phyloP scores from a whole-genome alignment of 2,797 vertebrate species.

The Scleropages formosus region DNA sequence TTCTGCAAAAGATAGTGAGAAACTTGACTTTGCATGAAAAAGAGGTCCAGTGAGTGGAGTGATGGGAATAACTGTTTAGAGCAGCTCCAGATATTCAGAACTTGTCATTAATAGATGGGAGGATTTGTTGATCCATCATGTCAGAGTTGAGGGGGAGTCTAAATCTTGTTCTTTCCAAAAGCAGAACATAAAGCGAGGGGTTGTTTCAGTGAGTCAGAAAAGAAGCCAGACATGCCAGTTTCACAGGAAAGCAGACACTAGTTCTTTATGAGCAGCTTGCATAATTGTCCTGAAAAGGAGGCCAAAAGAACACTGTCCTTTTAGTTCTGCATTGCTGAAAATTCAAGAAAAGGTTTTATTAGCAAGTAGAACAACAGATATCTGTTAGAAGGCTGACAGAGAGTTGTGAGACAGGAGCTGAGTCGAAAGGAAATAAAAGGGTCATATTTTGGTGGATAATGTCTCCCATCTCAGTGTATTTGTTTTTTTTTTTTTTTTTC shows the following conservation, averaged over 20 bases:
- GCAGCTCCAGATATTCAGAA: not conserved
- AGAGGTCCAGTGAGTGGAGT: not conserved
- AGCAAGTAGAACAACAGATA: not conserved
- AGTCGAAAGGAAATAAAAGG: not conserved
- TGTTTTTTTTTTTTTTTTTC: no score
- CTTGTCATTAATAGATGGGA: not conserved
- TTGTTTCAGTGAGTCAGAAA: not conserved
- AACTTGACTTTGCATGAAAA: no score
- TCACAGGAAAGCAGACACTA: conserved; percentile 16
- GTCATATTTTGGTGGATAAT: conserved; percentile 7
- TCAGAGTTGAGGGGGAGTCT: not conserved
- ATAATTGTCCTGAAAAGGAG: conserved; percentile 17
- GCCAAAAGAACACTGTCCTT: not conserved
- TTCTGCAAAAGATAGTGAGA: no score
- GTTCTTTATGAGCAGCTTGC: conserved; percentile 12
- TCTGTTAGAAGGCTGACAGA: not conserved
- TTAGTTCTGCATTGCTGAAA: conserved; percentile 17
- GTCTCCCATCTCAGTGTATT: not conserved
- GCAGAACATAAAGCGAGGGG: not conserved
- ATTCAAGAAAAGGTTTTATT: not conserved
- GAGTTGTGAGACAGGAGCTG: not conserved
- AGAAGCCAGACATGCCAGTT: not conserved
- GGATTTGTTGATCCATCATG: conserved; percentile 20
- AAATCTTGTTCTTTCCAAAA: not conserved
- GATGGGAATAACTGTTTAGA: not conserved